Conservation (phyloP, 2,888 invertebrate genomes). For the Corbicula japonica region DNA sequence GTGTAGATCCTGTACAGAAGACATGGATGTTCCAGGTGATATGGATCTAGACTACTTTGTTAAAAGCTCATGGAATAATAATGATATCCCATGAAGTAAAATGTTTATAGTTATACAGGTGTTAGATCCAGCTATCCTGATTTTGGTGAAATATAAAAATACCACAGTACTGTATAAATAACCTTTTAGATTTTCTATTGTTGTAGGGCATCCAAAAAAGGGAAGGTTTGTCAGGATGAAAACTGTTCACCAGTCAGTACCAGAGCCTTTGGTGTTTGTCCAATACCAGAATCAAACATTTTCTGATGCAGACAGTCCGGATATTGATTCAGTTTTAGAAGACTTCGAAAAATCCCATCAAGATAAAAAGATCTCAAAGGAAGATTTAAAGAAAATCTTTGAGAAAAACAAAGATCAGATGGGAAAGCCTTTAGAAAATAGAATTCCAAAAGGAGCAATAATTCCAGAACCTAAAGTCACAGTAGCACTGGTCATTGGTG, state of each 20-base stretch:
- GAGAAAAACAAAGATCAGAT: constrained; percentile 61
- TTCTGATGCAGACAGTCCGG: constrained; percentile 33
- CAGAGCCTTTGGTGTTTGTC: constrained; percentile 55
- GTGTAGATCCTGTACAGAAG: too few species aligned
- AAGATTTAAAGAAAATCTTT: constrained; percentile 59
- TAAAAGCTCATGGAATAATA: too few species aligned
- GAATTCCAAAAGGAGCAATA: constrained; percentile 32
- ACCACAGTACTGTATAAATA: too few species aligned
- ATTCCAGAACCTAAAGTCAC: constrained; percentile 16
- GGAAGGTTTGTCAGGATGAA: constrained; percentile 28
- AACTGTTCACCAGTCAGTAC: constrained; percentile 26
- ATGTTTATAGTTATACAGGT: too few species aligned
- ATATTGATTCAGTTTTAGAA: constrained; percentile 55
- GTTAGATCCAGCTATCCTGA: too few species aligned
- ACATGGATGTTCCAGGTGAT: too few species aligned
- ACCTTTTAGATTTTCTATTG: too few species aligned
- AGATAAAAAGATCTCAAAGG: constrained; percentile 44
- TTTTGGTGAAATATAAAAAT: too few species aligned
- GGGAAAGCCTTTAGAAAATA: constrained; percentile 50
- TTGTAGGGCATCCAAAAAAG: constrained; percentile 60
- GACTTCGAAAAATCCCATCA: constrained; percentile 48
- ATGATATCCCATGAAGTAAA: too few species aligned
- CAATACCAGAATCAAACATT: constrained; percentile 58
- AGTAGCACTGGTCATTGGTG: neutral
- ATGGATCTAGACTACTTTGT: too few species aligned